Conservation (phyloP, 2,113 vertebrate genomes). For the Macaca fascicularis region T2T-MFA8v1.1 NC_088380.1:153869001-153869500, state of each 20-base stretch:
- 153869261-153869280: not conserved
- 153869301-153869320: not conserved
- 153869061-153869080: not conserved
- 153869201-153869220: not conserved
- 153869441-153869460: not conserved
- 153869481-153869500: not conserved
- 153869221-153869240: not conserved
- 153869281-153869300: not conserved
- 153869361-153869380: not conserved
- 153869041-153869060: not conserved
- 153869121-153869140: not conserved
- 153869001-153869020: not conserved
- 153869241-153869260: too few relatives aligned
- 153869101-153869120: not conserved
- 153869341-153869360: not conserved
- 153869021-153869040: accelerated
- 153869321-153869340: not conserved
- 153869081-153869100: not conserved
- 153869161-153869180: not conserved
- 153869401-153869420: not conserved
- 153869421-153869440: not conserved
- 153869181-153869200: not conserved
- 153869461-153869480: not conserved
- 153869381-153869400: not conserved
- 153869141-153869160: not conserved